These are phyloP conservation scores for Abscondita cerata DNA, from an alignment of 2,888 invertebrate genomes.

Conservation along the genomic window DNA sequence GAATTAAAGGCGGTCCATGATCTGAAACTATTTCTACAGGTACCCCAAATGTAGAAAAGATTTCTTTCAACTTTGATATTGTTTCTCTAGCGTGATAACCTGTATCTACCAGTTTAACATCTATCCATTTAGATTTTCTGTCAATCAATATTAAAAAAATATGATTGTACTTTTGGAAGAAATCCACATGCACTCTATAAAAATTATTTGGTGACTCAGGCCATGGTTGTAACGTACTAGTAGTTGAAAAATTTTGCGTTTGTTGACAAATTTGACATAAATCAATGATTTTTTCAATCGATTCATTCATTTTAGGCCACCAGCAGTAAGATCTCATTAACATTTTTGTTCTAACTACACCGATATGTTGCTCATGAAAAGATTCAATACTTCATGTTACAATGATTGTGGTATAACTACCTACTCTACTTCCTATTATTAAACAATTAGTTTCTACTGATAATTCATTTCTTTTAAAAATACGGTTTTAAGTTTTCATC, in stretches of 20 bases:
- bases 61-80: slow-evolving; percentile 35
- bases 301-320: slow-evolving; percentile 9
- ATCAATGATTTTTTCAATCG: slow-evolving; percentile 15
- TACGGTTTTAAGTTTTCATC: too few species aligned
- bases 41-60: slow-evolving; percentile 38
- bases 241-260: neutral
- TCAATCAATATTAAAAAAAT: slow-evolving; percentile 36
- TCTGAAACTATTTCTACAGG: slow-evolving; percentile 37
- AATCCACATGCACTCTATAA: slow-evolving; percentile 17
- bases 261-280: slow-evolving; percentile 14
- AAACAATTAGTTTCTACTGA: slow-evolving; percentile 9
- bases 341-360: slow-evolving; percentile 18
- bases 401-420: slow-evolving; percentile 15
- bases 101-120: slow-evolving; percentile 37
- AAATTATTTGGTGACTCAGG: neutral
- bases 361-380: slow-evolving; percentile 17
- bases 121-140: slow-evolving; percentile 38
- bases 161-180: slow-evolving; percentile 23
- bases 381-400: slow-evolving; percentile 3
- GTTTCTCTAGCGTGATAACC: slow-evolving; percentile 33
- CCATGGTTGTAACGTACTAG: slow-evolving; percentile 2
- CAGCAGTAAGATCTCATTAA: slow-evolving; percentile 3
- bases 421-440: slow-evolving; percentile 5
- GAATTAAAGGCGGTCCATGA: slow-evolving; percentile 42
- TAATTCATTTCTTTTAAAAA: too few species aligned